Base-by-base conservation (phyloP, 2,797 vertebrate genomes). In the Diglossa cyanea region DNA sequence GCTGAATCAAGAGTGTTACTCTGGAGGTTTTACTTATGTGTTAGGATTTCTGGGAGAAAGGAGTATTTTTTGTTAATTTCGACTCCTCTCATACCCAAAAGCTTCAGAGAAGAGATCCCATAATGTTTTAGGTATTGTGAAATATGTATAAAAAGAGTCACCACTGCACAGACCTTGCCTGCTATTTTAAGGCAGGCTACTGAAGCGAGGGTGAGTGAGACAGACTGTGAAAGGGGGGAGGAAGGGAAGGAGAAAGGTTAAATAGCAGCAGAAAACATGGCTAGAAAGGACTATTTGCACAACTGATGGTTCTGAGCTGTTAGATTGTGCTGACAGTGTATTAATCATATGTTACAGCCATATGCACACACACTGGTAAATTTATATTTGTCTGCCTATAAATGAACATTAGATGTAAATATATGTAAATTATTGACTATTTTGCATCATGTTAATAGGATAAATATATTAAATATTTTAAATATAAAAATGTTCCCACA, bases 271-370 rank as follows among this genome's bases (percentile, higher is more conserved):
- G 93, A 93, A 93, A 96, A 79, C 93, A 95, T 2, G 76, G 90
- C 88, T 93, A 91, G 86, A 84, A 91, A 96, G 95, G 93, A 85
- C 89, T 94, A 78, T 95, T 95, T 95, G 90, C 88, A 94, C 94
- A 96, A 93, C 90, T 70, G 96, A 95, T 95, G 94, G 90, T 95
- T 97, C 92, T 90, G 92, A 96, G 95, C 93, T 1, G 86, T 86
- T 95, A 92, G 94, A 97, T 96, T 96, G 66, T 95, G 93, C 95
- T 96, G 96, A 96, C 94, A 95, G 94, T 94, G 92, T 93, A 97
- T 95, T 96, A 95, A 97, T 97, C 96, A 97, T 96, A 96, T 97
- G 94, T 95, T 97, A 95, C 86, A 96, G 95, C 96, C 96, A 97
- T 96, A 97, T 97, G 95, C 95, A 97, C 94, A 88, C 95, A 92